Evolutionary conservation across 92 coral and sea anemone species (phyloP), one percentile per base, ranked within the genome.

Genomic region (Palythoa heliodiscus): DNA sequence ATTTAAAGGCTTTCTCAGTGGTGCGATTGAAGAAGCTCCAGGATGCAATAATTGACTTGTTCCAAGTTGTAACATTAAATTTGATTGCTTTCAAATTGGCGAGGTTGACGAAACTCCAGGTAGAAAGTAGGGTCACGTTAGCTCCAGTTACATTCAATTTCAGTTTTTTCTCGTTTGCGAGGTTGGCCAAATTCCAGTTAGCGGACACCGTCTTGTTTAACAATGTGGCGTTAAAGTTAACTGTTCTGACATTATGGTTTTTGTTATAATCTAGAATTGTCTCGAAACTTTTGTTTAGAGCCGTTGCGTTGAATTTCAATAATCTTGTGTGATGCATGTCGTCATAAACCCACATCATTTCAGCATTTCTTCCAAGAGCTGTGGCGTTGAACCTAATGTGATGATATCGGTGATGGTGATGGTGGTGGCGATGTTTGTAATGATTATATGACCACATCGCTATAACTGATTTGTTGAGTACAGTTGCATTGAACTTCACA

Each of bases 401-500:
- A 35, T 92, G 91, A 77, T 90, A 91, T 20, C 78, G 87, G 69
- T 88, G 50, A 15, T 84, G 87, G 81, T 85, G 85, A 66, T 86
- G 82, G 73, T 92, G 89, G 73, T 90, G 91, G 39, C 87, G 95
- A 61, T 87, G 70, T 69, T 88, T 91, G 5, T 75, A 73, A 55
- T 60, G 81, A 22, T 67, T 75, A 72, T 73, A 93, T 16, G 95
- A 83, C 98, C 95, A 96, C 54, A 84, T 86, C 22, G 98, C 97
- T 70, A 87, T 89, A 57, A 93, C 47, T 37, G 94, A 90, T 74
- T 87, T 94, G 82, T 92, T 87, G 2, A 94, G 58, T 37, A 83
- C 94, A 22, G 95, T 87, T n/a, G 95, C 98, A 39, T 87, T 86
- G 64, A 95, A 85, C 64, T 87, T 92, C 79, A 95, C 73, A 75